phyloP scores from a whole-genome alignment of 2,113 vertebrate genomes.

The Nycticorax nycticorax region DNA sequence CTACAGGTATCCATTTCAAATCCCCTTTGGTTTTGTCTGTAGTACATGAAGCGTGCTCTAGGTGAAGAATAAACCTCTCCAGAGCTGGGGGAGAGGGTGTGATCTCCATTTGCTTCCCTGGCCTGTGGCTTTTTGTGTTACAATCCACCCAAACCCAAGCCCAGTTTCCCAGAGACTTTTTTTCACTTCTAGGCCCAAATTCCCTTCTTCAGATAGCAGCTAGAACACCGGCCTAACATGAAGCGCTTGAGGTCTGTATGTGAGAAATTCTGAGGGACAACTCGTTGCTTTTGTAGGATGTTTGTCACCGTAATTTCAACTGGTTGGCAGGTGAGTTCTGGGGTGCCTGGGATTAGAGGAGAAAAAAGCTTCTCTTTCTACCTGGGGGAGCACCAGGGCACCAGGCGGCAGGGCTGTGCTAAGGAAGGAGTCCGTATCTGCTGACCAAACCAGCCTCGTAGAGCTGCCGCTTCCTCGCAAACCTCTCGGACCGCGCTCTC shows the following conservation, averaged over 20 bases:
- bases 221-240: not conserved
- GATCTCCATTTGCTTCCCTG: not conserved
- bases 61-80: not conserved
- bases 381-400: not conserved
- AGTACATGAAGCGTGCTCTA: accelerated
- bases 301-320: not conserved
- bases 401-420: not conserved
- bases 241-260: not conserved
- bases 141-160: not conserved
- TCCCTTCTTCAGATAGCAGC: not conserved
- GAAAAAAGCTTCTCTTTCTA: not conserved
- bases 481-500: not conserved
- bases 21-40: not conserved
- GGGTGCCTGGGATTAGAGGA: not conserved
- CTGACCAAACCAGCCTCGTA: not conserved
- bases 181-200: not conserved
- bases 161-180: not conserved
- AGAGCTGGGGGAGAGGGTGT: not conserved
- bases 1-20: not conserved
- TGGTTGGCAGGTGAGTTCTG: not conserved
- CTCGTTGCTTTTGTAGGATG: not conserved
- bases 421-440: not conserved
- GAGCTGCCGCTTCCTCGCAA: not conserved
- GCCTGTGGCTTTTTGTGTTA: not conserved
- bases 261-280: not conserved